A percentile compares a stretch with the other conserved stretches of the same genome.
Evolutionary conservation across 2,797 vertebrate genomes (phyloP).

Genomic region (Vireo griseus): DNA sequence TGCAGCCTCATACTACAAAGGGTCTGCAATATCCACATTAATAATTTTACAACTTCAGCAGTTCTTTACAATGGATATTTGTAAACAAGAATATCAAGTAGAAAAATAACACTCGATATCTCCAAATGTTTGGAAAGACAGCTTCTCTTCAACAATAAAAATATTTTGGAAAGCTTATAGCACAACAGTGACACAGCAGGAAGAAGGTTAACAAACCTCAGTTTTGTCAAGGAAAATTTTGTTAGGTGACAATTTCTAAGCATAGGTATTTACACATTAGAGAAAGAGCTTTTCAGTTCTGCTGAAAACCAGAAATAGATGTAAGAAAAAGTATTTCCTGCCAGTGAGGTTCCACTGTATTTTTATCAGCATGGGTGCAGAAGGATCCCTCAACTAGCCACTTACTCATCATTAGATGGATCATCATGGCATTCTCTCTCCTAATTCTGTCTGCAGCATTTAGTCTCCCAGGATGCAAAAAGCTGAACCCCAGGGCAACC

Average conservation of each 20-base stretch:
- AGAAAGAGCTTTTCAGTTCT: background rate
- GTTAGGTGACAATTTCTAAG: background rate
- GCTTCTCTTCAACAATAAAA: background rate
- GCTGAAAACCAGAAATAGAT: background rate
- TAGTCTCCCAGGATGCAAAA: background rate
- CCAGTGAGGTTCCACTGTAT: background rate
- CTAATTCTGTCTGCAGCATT: background rate
- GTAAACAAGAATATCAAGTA: background rate
- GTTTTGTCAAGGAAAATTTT: background rate
- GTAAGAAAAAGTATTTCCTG: background rate
- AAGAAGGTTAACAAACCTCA: background rate
- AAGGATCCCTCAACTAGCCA: background rate
- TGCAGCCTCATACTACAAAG: background rate
- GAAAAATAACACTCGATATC: accelerated
- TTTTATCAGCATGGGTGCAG: background rate
- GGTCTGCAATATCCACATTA: background rate
- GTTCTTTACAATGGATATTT: background rate
- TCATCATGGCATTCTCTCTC: background rate
- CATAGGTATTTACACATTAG: background rate
- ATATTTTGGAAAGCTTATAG: background rate
- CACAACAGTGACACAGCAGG: background rate
- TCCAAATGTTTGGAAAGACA: background rate
- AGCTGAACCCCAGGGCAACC: background rate
- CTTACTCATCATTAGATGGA: background rate
- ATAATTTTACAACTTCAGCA: background rate